Evolutionary conservation across 2,797 vertebrate genomes (phyloP), one percentile per base, ranked within the genome.

Genomic region (Champsocephalus esox): DNA sequence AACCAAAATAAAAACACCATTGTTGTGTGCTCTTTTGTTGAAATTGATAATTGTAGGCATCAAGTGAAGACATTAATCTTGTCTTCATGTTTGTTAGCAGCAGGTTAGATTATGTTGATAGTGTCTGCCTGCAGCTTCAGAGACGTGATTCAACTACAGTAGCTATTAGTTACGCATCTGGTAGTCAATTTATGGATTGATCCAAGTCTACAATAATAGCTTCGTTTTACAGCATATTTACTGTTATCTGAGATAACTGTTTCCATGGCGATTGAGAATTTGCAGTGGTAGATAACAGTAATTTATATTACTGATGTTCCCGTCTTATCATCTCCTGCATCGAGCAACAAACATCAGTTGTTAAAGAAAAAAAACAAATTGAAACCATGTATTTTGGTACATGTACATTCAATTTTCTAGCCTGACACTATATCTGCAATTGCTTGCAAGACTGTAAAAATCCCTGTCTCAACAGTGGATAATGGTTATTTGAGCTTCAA

Each of bases 231-330:
- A 74, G 49, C 51, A 51, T 79, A 81, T 88, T 85, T 79, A 75
- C 72, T 72, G 61, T 83, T 78, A 72, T 77, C 71, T 79, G 0
- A 84, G 72, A 56, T 64, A 52, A 81, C 77, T 68, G 82, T 90
- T 88, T 82, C 90, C 84, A 93, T 87, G 84, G 92, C 16, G 66
- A 90, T 75, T 72, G 61, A 78, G 66, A 81, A 85, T 75, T 83
- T 77, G 68, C 66, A 80, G 60, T 87, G 24, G 1, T 75, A 70
- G 76, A 87, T 76, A 71, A 73, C 43, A 75, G 67, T 75, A 75
- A 81, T 79, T 79, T 75, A 60, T 76, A 70, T 80, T 62, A 80
- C 66, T 64, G 68, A 75, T 51, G 48, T 63, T 68, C 10, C 73
- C 61, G 57, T 73, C 8, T 70, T 51, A 45, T 66, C 44, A 17